Conservation (phyloP, 2,113 vertebrate genomes). For the Campylomormyrus numenius region DNA sequence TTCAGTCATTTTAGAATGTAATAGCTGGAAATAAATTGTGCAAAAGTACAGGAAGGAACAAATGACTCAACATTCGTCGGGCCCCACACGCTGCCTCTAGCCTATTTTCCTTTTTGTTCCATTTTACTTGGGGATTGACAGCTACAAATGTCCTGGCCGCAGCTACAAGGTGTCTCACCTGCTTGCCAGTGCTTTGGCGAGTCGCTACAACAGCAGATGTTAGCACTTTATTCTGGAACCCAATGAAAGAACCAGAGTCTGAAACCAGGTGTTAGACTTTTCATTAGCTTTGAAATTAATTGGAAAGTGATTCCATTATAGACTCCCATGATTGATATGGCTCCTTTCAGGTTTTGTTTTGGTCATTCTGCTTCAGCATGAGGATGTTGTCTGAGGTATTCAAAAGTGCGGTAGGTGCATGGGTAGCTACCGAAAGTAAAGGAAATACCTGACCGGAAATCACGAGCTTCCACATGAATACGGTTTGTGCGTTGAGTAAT, state of each 20-base stretch:
- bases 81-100: background rate
- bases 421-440: no score
- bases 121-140: constrained; percentile 2
- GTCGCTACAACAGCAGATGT: background rate
- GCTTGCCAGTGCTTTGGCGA: background rate
- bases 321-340: background rate
- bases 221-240: constrained; percentile 5
- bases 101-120: background rate
- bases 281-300: background rate
- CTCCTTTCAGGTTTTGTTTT: background rate
- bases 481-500: background rate
- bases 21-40: constrained; percentile 4
- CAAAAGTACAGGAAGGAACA: background rate
- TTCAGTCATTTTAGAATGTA: background rate
- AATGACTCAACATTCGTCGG: background rate
- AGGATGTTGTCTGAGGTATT: background rate
- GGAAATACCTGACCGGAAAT: background rate
- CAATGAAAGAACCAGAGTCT: background rate
- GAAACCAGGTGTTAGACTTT: background rate
- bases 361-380: background rate
- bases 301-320: background rate
- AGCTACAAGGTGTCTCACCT: background rate
- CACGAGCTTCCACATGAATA: background rate
- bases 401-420: background rate
- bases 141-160: background rate